Evolutionary conservation across 2,113 vertebrate genomes (phyloP).

Genomic region (Pseudorhombus dupliciocellatus): DNA sequence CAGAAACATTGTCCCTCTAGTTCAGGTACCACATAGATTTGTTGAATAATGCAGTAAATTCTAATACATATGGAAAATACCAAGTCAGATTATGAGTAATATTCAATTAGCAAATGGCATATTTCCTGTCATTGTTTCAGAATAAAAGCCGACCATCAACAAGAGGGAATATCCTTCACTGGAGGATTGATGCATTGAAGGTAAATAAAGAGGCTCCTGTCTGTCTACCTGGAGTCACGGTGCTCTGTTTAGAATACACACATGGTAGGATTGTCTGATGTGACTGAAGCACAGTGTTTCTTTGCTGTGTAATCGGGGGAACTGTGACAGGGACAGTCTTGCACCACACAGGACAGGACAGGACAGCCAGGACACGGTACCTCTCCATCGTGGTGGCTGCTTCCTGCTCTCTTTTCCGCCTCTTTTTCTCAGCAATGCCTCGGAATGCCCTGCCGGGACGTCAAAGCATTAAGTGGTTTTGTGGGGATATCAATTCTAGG

Average conservation of each 20-base stretch:
- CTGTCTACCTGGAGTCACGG: not conserved
- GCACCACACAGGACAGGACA: slow-evolving; percentile 64
- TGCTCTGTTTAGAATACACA: not conserved
- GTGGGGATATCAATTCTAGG: not conserved
- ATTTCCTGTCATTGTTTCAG: no score
- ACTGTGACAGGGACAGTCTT: slow-evolving; percentile 17
- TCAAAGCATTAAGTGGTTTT: slow-evolving; percentile 69
- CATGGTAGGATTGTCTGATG: not conserved
- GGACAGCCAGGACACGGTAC: slow-evolving; percentile 86
- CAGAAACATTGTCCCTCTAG: no score
- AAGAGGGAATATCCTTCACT: not conserved
- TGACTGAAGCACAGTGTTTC: not conserved
- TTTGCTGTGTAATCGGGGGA: not conserved
- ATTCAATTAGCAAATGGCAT: no score
- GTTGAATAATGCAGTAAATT: no score
- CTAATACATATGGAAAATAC: no score
- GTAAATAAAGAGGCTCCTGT: not conserved
- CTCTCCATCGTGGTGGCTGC: slow-evolving; percentile 92
- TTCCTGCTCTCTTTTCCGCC: slow-evolving; percentile 93
- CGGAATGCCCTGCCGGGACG: slow-evolving; percentile 96
- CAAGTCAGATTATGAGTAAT: no score
- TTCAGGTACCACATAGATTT: no score
- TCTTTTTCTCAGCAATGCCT: slow-evolving; percentile 96
- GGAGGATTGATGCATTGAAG: not conserved
- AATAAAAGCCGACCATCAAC: not conserved